phyloP scores from a whole-genome alignment of 1,140 invertebrate genomes.

The Musca domestica region DNA sequence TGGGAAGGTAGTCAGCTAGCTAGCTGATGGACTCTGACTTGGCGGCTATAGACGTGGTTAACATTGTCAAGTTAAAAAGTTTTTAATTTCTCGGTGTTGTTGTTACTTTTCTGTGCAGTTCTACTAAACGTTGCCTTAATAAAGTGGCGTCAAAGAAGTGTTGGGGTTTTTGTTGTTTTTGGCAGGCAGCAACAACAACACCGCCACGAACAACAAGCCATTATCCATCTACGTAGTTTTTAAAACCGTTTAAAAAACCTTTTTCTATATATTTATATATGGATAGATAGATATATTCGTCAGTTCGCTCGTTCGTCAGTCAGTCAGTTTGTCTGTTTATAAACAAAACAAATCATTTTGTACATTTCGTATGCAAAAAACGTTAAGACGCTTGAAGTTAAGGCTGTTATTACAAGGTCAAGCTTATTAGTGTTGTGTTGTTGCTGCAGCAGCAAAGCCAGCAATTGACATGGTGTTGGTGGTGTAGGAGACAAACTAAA shows the following conservation, averaged over 20 bases:
- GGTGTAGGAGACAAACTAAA: neutral
- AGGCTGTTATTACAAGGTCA: slow-evolving; percentile 22
- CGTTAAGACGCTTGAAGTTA: slow-evolving; percentile 21
- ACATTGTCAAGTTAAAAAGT: slow-evolving; percentile 10
- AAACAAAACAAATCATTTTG: neutral
- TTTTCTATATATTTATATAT: no score
- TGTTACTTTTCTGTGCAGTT: slow-evolving; percentile 5
- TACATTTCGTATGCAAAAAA: slow-evolving; percentile 28
- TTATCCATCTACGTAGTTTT: neutral
- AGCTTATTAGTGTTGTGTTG: slow-evolving; percentile 20
- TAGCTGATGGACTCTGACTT: neutral
- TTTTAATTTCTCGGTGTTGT: neutral
- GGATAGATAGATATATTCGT: no score
- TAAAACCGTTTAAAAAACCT: slow-evolving; percentile 9
- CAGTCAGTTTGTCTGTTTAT: neutral
- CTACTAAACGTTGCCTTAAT: neutral
- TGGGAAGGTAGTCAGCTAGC: no score
- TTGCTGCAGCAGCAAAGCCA: neutral
- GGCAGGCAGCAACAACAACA: no score
- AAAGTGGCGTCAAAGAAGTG: slow-evolving; percentile 19
- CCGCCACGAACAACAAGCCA: neutral
- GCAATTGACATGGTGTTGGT: neutral
- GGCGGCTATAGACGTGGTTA: slow-evolving; percentile 3
- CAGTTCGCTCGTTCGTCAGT: neutral
- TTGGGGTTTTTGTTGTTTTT: neutral